Evolutionary conservation across 2,888 invertebrate species (phyloP), one percentile per base, ranked within the genome.

Genomic region (Nebria brevicollis): DNA sequence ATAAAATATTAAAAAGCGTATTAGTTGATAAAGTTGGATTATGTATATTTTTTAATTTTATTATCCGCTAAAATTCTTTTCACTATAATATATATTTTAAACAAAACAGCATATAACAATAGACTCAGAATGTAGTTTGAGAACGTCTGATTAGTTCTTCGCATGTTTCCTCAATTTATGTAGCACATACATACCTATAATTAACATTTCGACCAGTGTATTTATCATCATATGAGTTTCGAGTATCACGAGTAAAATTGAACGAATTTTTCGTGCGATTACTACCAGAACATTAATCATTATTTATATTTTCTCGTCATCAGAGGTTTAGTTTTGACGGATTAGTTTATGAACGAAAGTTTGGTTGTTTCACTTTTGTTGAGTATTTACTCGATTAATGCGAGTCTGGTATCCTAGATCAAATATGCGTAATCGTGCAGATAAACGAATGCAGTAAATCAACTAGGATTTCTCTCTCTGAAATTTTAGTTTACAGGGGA

Each of bases 201-300:
- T 54, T 54, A 54, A 54, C 54, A 54, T 54, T 54, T 54, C 54
- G 54, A 54, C 54, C 54, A 54, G 54, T 54, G 54, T 54, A 54
- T 54, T 54, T 13, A 54, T 54, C 13, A 54, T 54, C 8, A 54
- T 54, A 54, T 54, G 13, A 54, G 54, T 54, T 54, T 54, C 54
- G 54, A 54, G 11, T 54, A 54, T 54, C 54, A 54, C 54, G 54
- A 54, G 54, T 13, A 54, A 34, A 34, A 11, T 54, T 54, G 54
- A 7, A 54, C 54, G 54, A 54, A 54, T 54, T 11, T 54, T 54
- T 54, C 54, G 54, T 54, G 8, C 54, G 54, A 11, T 54, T 54
- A 54, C 7, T 54, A 8, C 54, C 6, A 54, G 54, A 54, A 54
- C 54, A 54, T 54, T 54, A 54, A 54, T 54, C 54, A 54, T 54